Evolutionary conservation across 2,797 vertebrate species (phyloP).

Genomic region (Psittacula echo): DNA sequence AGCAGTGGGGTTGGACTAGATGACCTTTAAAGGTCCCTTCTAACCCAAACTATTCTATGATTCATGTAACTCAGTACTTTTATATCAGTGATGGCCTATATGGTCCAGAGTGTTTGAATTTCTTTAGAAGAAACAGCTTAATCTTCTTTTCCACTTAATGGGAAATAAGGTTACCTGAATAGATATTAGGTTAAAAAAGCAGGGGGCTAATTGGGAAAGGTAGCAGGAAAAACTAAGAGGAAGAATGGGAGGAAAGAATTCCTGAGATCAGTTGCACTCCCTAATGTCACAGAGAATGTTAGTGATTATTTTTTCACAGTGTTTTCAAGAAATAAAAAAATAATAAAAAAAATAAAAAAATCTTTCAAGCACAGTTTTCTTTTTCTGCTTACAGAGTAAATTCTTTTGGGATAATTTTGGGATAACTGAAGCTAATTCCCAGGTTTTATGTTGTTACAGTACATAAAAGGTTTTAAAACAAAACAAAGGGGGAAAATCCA

Average conservation of each 20-base stretch:
- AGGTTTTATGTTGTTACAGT: background rate
- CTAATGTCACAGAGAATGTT: background rate
- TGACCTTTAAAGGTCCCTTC: background rate
- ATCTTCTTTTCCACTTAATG: background rate
- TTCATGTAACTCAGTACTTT: background rate
- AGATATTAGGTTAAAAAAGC: background rate
- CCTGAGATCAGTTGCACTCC: background rate
- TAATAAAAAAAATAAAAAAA: no score
- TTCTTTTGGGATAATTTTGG: background rate
- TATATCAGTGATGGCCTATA: background rate
- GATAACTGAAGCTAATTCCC: background rate
- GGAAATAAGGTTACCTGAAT: background rate
- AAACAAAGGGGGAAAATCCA: background rate
- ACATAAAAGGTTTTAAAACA: background rate
- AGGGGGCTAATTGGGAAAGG: fast-evolving
- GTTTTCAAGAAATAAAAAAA: background rate
- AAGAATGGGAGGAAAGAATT: background rate
- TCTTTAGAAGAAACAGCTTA: background rate
- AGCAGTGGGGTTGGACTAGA: background rate
- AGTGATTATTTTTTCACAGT: background rate
- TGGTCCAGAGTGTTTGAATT: background rate
- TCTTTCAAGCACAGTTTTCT: background rate
- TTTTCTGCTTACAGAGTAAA: background rate
- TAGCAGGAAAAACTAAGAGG: background rate
- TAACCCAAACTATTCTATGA: background rate